These are phyloP conservation scores for Falco rusticolus DNA, from an alignment of 2,797 vertebrate species.

Conservation along the genomic window DNA sequence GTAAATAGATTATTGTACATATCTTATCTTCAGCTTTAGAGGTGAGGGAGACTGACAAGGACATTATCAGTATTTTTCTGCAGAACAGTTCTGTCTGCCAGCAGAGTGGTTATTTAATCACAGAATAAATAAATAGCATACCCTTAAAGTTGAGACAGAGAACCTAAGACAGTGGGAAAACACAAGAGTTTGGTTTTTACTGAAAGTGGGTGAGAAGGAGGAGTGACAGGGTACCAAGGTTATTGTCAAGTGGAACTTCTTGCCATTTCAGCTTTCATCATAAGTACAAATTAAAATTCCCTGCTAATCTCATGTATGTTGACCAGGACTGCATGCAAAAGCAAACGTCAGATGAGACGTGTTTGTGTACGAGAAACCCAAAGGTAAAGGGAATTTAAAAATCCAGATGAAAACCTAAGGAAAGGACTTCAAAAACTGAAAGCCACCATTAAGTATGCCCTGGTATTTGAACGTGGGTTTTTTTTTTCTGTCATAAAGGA, in stretches of 20 bases:
- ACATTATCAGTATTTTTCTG: background rate
- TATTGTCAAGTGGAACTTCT: background rate
- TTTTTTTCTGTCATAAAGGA: background rate
- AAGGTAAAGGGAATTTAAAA: background rate
- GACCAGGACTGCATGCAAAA: background rate
- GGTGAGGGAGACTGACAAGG: background rate
- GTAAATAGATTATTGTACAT: background rate
- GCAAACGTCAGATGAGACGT: background rate
- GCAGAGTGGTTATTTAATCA: background rate
- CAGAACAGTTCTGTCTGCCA: background rate
- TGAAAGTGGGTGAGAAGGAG: background rate
- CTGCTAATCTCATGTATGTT: background rate
- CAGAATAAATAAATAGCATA: background rate
- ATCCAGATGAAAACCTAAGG: background rate
- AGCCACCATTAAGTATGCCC: background rate
- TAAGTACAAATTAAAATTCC: background rate
- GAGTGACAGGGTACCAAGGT: background rate
- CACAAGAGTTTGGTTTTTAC: background rate
- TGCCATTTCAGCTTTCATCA: background rate
- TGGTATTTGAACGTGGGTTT: background rate
- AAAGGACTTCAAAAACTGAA: background rate
- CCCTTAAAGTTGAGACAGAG: background rate
- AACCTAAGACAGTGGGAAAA: background rate
- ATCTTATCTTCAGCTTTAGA: background rate
- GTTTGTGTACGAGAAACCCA: background rate